phyloP scores from a whole-genome alignment of 2,888 invertebrate genomes.

The Pterobdella sp. region DNA sequence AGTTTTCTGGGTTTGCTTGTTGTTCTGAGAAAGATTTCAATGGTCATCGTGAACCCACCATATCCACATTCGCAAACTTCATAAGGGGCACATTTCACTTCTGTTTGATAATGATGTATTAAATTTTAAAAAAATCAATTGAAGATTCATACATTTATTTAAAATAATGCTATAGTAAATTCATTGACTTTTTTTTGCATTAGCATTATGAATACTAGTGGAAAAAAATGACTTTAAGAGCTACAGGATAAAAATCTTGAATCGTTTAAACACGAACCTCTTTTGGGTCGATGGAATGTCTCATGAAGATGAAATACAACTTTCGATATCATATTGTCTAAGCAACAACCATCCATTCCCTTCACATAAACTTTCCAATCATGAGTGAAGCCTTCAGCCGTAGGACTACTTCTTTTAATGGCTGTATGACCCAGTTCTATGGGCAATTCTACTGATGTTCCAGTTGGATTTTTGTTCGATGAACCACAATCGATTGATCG shows the following conservation, averaged over 20 bases:
- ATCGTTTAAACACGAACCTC: slow-evolving; percentile 65
- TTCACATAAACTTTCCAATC: slow-evolving; percentile 93
- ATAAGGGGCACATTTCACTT: background rate
- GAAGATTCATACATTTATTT: background rate
- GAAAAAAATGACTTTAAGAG: background rate
- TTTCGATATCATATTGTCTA: slow-evolving; percentile 64
- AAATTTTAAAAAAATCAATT: background rate
- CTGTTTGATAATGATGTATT: background rate
- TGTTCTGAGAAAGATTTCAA: slow-evolving; percentile 21
- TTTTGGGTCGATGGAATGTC: slow-evolving; percentile 80
- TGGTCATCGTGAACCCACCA: background rate
- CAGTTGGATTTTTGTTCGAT: background rate
- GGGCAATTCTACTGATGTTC: background rate
- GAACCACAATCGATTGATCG: background rate
- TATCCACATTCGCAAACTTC: background rate
- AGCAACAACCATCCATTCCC: slow-evolving; percentile 65
- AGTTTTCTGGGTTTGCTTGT: background rate
- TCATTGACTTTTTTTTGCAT: background rate
- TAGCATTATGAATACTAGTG: background rate
- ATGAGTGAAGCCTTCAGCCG: slow-evolving; percentile 85
- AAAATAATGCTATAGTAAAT: background rate
- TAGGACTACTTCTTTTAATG: slow-evolving; percentile 68
- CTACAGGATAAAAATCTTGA: too few species aligned
- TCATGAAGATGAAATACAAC: slow-evolving; percentile 78
- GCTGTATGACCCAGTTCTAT: slow-evolving; percentile 87